Base-by-base conservation (phyloP, 1,140 invertebrate species). In the Phenacoccus solenopsis region DNA sequence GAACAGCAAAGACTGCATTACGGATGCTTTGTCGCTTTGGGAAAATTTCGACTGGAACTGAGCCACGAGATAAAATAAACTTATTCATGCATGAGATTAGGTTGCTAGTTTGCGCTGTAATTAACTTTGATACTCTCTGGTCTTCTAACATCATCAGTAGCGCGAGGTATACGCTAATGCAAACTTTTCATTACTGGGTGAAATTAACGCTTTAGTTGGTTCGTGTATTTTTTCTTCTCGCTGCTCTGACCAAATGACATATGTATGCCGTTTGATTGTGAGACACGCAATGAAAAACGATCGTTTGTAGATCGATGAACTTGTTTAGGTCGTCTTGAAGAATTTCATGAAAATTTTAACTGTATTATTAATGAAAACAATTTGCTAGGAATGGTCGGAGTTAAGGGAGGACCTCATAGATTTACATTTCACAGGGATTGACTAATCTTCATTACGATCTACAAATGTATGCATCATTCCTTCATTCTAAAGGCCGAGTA, bases 31-130 rank as follows among this genome's bases (percentile, higher is more conserved):
- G 38, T 49, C 38, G 38, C 38, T 49, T 49, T 49, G 38, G 38
- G 38, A 49, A 49, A 49, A 49, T 49, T 49, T 49, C 38, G 38
- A 49, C 38, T 49, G 38, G 38, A 49, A 49, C 20, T 49, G 38
- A 49, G 38, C 38, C 38, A 49, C 20, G 38, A 49, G 38, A 49
- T 49, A 49, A 49, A 49, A 49, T 49, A 49, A 49, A 49, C 38
- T 49, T 49, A 49, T 49, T 49, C 38, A 49, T 49, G 38, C 38
- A 49, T 49, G 38, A 49, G 38, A 49, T 49, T 49, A 49, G 38
- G 38, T 49, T 49, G 12, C 38, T 49, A 49, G 38, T 49, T 49
- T 49, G 38, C 38, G 38, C 38, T 49, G 38, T 49, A 49, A 49
- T 49, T 49, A 49, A 49, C 38, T 49, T 49, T 49, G 38, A 49